Evolutionary conservation across 2,113 vertebrate genomes (phyloP).

Genomic region (Chaetops frenatus): DNA sequence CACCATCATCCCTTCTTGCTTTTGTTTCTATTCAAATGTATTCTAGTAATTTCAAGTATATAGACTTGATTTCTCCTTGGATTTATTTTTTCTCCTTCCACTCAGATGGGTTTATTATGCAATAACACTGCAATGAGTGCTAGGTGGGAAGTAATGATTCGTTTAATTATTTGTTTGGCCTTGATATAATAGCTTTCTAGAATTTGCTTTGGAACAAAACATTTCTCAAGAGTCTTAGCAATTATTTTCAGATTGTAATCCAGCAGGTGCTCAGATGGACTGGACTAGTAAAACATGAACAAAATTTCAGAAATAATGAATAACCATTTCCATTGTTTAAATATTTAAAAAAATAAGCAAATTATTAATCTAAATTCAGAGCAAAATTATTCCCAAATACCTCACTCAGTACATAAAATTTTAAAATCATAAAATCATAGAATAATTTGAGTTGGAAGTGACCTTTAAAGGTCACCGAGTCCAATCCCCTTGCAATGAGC

Average conservation of each 20-base stretch:
- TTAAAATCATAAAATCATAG: not conserved
- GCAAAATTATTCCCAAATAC: not conserved
- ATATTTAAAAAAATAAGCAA: not conserved
- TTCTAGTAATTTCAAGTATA: not conserved
- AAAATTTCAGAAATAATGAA: not conserved
- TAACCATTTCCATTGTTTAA: not conserved
- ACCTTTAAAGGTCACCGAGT: not conserved
- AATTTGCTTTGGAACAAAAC: not conserved
- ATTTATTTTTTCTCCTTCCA: not conserved
- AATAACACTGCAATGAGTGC: not conserved
- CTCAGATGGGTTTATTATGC: not conserved
- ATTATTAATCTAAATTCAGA: not conserved
- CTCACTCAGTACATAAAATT: not conserved
- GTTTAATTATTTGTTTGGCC: slow-evolving; percentile 5
- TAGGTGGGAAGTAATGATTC: not conserved
- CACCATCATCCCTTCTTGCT: not conserved
- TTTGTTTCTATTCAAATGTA: not conserved
- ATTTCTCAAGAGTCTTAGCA: not conserved
- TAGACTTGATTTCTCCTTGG: not conserved
- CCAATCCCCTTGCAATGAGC: not conserved
- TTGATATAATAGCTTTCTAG: not conserved
- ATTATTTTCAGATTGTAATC: not conserved
- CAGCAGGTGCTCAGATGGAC: not conserved
- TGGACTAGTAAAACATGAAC: not conserved
- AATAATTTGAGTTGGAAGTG: not conserved